Base-by-base conservation (phyloP, 1,140 invertebrate species). In the Notospermus geniculatus region DNA sequence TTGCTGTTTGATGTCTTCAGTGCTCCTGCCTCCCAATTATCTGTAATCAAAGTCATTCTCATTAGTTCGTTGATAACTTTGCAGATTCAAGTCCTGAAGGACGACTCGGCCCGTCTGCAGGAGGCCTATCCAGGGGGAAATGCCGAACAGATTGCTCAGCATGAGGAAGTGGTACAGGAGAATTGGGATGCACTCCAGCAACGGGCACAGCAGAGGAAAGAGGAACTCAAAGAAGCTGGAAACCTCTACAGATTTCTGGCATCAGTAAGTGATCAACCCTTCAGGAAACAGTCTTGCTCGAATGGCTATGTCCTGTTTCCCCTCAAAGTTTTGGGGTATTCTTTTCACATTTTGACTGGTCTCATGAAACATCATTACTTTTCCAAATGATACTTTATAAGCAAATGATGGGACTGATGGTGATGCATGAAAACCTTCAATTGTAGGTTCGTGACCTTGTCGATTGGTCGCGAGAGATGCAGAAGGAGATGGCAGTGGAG, bases 121-220 rank as follows among this genome's bases (percentile, higher is more conserved):
- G 84, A 86, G 5, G 83, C 91, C 9, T 98, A 98, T 83, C 95
- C 95, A 0, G 93, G 93, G 0, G 90, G 88, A 30, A 98, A 98
- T 82, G 93, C 93, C 0, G 85, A 88, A 53, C 90, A 95, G 64
- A 95, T 97, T 65, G 86, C 87, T 23, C 86, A 92, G 71, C 89
- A 97, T 71, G 89, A 91, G 79, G 85, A 87, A 23, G 87, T 91
- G 15, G 90, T 99, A 0, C 84, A 92, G 0, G 86, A 90, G 2
- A 91, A 91, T 61, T 98, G 95, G 95, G 87, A 89, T 53, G 86
- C 88, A 46, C 82, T 98, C 13, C 91, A 95, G 70, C 87, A 92
- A 64, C 85, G 88, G 5, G 89, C 92, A 0, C 87, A 89, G 22
- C 84, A 88, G 41, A 84, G 94, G 52, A 87, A 88, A 53, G 89